phyloP scores from a whole-genome alignment of 2,888 invertebrate genomes.

The Periphyllus acericola region DNA sequence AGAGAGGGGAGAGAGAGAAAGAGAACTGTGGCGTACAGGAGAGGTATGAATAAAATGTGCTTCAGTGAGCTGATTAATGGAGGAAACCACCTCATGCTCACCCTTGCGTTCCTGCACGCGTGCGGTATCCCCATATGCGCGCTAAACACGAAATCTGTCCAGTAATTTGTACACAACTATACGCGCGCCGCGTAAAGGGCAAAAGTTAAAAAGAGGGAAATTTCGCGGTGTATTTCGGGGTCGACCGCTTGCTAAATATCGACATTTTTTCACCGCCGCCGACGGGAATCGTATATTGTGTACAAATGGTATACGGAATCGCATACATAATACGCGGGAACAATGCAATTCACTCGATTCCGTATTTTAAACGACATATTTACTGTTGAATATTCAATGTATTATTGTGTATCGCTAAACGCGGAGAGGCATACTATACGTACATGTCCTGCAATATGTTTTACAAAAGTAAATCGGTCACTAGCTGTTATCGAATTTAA shows the following conservation, averaged over 20 bases:
- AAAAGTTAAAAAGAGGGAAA: conserved; percentile 27
- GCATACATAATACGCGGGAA: neutral
- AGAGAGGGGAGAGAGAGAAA: neutral
- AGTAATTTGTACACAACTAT: conserved; percentile 28
- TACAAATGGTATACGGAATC: neutral
- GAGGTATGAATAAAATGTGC: conserved; percentile 17
- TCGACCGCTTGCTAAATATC: neutral
- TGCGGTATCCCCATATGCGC: neutral
- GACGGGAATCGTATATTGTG: neutral
- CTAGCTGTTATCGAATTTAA: too few relatives aligned
- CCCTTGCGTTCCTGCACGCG: neutral
- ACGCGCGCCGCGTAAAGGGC: conserved; percentile 2
- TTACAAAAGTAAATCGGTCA: too few relatives aligned
- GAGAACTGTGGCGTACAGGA: neutral
- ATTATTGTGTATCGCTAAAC: too few relatives aligned
- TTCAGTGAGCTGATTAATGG: conserved; percentile 42
- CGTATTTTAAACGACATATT: neutral
- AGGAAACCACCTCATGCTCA: neutral
- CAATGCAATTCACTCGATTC: neutral
- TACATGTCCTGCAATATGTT: too few relatives aligned
- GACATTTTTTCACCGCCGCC: neutral
- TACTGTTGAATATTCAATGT: too few relatives aligned
- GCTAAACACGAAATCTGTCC: conserved; percentile 38
- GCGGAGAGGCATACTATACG: too few relatives aligned
- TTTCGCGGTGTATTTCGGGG: neutral